phyloP scores from a whole-genome alignment of 92 coral and sea anemone genomes.

The Muricea muricata region DNA sequence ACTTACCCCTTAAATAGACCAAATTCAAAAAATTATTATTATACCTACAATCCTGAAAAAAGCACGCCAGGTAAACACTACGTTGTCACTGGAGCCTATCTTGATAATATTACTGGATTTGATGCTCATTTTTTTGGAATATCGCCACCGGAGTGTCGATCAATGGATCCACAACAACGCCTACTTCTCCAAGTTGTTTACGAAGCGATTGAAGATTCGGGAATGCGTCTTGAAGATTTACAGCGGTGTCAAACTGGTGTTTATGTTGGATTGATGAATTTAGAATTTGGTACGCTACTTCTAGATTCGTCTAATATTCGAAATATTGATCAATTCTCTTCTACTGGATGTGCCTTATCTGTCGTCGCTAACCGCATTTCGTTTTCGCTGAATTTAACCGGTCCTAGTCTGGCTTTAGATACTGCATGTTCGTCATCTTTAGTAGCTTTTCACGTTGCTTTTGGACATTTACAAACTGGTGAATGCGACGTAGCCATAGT shows the following conservation, averaged over 20 bases:
- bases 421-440: slow-evolving; percentile 73
- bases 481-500: slow-evolving; percentile 69
- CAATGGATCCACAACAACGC: slow-evolving; percentile 72
- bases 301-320: slow-evolving; percentile 22
- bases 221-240: slow-evolving; percentile 63
- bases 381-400: slow-evolving; percentile 62
- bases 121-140: slow-evolving; percentile 62
- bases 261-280: slow-evolving; percentile 66
- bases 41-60: slow-evolving; percentile 48
- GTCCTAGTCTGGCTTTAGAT: slow-evolving; percentile 69
- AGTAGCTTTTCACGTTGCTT: slow-evolving; percentile 59
- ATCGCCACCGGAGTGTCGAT: slow-evolving; percentile 53
- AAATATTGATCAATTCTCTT: slow-evolving; percentile 50
- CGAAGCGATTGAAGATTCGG: slow-evolving; percentile 74
- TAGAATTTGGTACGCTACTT: slow-evolving; percentile 53
- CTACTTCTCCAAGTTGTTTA: slow-evolving; percentile 63
- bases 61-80: slow-evolving; percentile 55
- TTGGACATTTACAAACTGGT: slow-evolving; percentile 38
- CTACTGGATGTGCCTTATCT: slow-evolving; percentile 62
- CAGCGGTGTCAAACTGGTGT: slow-evolving; percentile 68
- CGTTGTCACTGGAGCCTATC: slow-evolving; percentile 56
- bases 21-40: background rate
- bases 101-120: slow-evolving; percentile 50
- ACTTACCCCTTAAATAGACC: slow-evolving; percentile 55
- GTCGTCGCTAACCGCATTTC: slow-evolving; percentile 63